These are phyloP conservation scores for Ophion slaviceki DNA, from an alignment of 2,888 invertebrate species.

Conservation along the genomic window DNA sequence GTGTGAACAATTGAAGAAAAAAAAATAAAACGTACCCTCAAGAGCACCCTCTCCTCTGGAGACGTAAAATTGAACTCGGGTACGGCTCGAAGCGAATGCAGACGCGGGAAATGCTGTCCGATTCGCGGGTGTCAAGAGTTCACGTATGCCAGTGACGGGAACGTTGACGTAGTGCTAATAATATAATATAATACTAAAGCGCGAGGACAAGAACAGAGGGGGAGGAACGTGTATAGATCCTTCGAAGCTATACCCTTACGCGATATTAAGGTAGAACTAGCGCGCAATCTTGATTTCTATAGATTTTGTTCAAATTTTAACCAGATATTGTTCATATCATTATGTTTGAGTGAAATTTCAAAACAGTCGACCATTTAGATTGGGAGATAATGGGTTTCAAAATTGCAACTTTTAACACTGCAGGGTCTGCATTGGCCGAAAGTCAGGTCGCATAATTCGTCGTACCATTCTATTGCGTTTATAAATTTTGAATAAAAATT, in stretches of 20 bases:
- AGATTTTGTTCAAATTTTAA: too few species aligned
- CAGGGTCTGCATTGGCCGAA: too few species aligned
- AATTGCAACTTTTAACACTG: too few species aligned
- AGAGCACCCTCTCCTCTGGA: background rate
- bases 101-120: conserved; percentile 22
- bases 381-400: too few species aligned
- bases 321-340: too few species aligned
- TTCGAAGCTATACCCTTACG: background rate
- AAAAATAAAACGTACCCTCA: background rate
- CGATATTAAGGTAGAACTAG: background rate
- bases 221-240: conserved; percentile 26
- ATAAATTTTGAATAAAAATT: too few species aligned
- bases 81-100: background rate
- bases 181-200: conserved; percentile 72
- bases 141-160: conserved; percentile 75
- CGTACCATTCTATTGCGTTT: too few species aligned
- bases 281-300: too few species aligned
- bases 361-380: too few species aligned
- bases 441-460: too few species aligned
- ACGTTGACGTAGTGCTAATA: conserved; percentile 79
- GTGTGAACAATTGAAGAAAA: background rate
- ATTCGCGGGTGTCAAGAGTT: conserved; percentile 64
- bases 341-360: too few species aligned
- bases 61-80: conserved; percentile 37
- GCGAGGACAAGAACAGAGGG: conserved; percentile 33